These are phyloP conservation scores for Lagenorhynchus albirostris DNA, from an alignment of 2,113 vertebrate species.

Conservation along the genomic window DNA sequence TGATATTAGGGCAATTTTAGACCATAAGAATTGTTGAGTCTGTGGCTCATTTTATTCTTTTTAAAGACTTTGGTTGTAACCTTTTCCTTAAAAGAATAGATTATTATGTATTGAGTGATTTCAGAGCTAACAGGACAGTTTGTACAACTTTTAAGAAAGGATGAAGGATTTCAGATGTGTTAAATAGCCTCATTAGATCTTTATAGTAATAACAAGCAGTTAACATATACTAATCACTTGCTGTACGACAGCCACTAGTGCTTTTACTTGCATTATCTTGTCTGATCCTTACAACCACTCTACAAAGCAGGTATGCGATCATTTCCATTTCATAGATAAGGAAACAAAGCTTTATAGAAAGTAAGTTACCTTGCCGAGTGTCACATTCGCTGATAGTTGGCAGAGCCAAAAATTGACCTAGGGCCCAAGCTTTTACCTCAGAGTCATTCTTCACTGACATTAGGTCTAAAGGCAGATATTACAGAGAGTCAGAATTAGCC, in stretches of 20 bases:
- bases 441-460: not conserved
- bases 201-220: not conserved
- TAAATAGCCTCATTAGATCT: not conserved
- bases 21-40: not conserved
- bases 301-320: not conserved
- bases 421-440: not conserved
- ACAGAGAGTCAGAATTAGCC: not conserved
- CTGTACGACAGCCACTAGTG: not conserved
- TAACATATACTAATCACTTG: not conserved
- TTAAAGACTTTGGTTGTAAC: constrained; percentile 26
- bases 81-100: constrained; percentile 13
- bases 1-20: not conserved
- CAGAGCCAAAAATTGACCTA: not conserved
- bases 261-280: constrained; percentile 21
- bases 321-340: not conserved
- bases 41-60: not conserved
- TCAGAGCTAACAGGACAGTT: not conserved
- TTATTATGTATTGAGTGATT: not conserved
- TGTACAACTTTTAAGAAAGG: not conserved
- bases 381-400: constrained; percentile 1
- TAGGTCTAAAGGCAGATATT: not conserved
- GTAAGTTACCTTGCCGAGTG: not conserved
- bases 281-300: not conserved
- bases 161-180: not conserved
- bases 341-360: constrained; percentile 36